These are phyloP conservation scores for Antheraea yamamai DNA, from an alignment of 2,888 invertebrate genomes.

Conservation along the genomic window DNA sequence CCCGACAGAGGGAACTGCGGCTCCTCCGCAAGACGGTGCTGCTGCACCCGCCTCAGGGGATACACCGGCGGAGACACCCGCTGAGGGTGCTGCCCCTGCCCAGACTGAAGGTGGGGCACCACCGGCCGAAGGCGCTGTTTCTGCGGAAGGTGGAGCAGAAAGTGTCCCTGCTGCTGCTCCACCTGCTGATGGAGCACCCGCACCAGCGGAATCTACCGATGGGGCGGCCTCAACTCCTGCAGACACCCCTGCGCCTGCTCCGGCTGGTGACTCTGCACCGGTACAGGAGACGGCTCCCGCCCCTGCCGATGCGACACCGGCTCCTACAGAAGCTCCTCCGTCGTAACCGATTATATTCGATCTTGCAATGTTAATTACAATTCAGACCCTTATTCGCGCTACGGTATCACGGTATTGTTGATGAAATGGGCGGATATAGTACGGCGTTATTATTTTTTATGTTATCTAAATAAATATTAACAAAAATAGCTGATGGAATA, in stretches of 20 bases:
- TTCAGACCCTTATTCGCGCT: conserved; percentile 30
- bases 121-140: conserved; percentile 41
- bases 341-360: conserved; percentile 30
- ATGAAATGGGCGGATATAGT: conserved; percentile 17
- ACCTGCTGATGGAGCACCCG: conserved; percentile 44
- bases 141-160: conserved; percentile 51
- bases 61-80: conserved; percentile 43
- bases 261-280: conserved; percentile 28
- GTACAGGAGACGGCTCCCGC: conserved; percentile 30
- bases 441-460: conserved; percentile 48
- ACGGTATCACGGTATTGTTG: conserved; percentile 14
- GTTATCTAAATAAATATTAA: conserved; percentile 57
- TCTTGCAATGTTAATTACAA: conserved; percentile 25
- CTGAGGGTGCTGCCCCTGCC: conserved; percentile 42
- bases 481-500: conserved; percentile 78
- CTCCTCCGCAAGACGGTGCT: conserved; percentile 44
- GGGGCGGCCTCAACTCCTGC: conserved; percentile 45
- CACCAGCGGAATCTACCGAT: conserved; percentile 1
- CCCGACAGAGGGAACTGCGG: conserved; percentile 38
- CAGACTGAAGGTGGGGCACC: conserved; percentile 49
- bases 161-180: conserved; percentile 45
- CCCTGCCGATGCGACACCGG: conserved; percentile 33
- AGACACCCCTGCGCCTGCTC: conserved; percentile 49
- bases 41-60: conserved; percentile 34
- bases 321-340: conserved; percentile 31